These are phyloP conservation scores for Boulengeromyrus knoepffleri DNA, from an alignment of 2,113 vertebrate species.

Conservation along the genomic window DNA sequence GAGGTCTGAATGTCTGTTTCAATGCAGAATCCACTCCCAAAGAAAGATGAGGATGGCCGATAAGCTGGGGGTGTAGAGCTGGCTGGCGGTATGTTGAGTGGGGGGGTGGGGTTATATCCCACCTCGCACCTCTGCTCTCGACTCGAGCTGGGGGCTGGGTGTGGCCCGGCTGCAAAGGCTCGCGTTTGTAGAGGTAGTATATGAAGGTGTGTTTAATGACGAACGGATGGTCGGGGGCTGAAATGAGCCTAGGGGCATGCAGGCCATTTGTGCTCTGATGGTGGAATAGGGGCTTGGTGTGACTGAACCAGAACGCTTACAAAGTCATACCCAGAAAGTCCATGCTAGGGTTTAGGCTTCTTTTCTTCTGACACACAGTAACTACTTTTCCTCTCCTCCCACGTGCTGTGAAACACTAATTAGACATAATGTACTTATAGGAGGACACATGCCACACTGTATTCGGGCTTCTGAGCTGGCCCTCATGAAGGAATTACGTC, in stretches of 20 bases:
- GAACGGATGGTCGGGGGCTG: background rate
- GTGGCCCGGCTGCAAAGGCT: background rate
- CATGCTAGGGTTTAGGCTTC: background rate
- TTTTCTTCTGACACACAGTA: background rate
- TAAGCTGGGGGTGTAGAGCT: background rate
- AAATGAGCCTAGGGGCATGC: background rate
- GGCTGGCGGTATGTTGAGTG: background rate
- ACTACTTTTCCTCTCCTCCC: background rate
- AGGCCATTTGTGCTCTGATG: background rate
- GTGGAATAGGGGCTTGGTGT: background rate
- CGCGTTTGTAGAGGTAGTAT: background rate
- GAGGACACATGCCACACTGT: background rate
- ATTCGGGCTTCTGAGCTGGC: background rate
- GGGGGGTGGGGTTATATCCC: background rate
- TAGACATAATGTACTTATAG: background rate
- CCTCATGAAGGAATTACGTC: background rate
- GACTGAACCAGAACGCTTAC: background rate
- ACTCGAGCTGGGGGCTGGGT: background rate
- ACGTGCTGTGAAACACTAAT: background rate
- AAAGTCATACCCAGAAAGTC: background rate
- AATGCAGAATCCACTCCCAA: background rate
- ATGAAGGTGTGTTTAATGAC: background rate
- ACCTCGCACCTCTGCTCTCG: background rate
- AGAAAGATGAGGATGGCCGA: background rate
- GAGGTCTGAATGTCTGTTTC: background rate